A percentile compares a stretch with the other conserved stretches of the same genome.
Evolutionary conservation across 2,797 vertebrate genomes (phyloP).

Genomic region (Parambassis ranga): DNA sequence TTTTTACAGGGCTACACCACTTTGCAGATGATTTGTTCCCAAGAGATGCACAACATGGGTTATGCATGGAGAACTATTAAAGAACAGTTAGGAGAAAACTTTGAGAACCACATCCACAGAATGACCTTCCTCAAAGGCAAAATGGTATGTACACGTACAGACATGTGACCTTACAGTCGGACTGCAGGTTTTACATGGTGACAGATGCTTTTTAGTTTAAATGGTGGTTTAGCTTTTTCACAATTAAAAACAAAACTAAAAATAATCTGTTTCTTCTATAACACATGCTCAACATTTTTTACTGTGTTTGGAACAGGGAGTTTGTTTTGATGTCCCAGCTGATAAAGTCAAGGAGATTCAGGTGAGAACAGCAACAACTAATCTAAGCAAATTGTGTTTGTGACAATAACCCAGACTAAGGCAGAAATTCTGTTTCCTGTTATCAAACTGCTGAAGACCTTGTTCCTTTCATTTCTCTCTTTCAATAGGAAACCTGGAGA

Average conservation of each 20-base stretch:
- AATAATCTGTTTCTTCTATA: too few species aligned
- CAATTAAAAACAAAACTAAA: too few species aligned
- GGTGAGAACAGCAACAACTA: constrained; percentile 76
- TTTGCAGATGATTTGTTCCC: constrained; percentile 86
- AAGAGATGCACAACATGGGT: constrained; percentile 86
- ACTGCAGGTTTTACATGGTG: too few species aligned
- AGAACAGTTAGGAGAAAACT: constrained; percentile 90
- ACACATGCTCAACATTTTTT: constrained; percentile 20
- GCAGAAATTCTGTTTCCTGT: background rate
- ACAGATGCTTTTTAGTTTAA: too few species aligned
- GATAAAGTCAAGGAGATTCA: constrained; percentile 85
- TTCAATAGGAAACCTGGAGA: constrained; percentile 85
- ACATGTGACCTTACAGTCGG: too few species aligned
- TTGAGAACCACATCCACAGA: constrained; percentile 83
- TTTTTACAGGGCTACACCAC: constrained; percentile 88
- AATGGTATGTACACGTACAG: constrained; percentile 75
- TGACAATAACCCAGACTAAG: background rate
- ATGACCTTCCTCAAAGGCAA: constrained; percentile 93
- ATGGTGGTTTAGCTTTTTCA: too few species aligned
- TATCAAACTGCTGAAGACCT: background rate
- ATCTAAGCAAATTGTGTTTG: too few species aligned
- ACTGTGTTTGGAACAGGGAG: constrained; percentile 80
- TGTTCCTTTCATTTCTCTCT: too few species aligned
- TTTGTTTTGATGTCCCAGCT: constrained; percentile 91
- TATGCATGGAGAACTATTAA: constrained; percentile 91